Evolutionary conservation across 2,888 invertebrate species (phyloP).

Genomic region (Ophion obscuratus): DNA sequence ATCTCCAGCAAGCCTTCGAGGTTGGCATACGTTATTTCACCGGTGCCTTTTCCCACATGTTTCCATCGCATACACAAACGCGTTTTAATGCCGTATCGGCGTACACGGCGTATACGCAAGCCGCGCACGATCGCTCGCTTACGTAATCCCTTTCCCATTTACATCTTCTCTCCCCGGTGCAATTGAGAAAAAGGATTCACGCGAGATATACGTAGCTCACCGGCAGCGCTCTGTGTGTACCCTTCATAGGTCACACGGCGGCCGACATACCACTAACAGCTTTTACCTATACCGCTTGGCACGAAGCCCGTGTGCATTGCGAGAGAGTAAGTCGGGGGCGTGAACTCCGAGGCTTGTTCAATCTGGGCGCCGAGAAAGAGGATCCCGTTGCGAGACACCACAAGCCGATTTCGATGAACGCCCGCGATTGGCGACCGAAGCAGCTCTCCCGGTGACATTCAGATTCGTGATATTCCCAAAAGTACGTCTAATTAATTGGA

Average conservation of each 20-base stretch:
- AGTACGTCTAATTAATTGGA: background rate
- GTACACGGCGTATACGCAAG: conserved; percentile 23
- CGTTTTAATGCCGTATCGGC: conserved; percentile 16
- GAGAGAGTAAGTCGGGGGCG: conserved; percentile 53
- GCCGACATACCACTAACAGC: conserved; percentile 52
- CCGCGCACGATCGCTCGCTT: conserved; percentile 65
- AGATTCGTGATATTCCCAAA: background rate
- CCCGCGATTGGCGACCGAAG: background rate
- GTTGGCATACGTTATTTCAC: conserved; percentile 11
- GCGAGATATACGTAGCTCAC: conserved; percentile 37
- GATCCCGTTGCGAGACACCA: conserved; percentile 56
- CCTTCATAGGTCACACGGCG: conserved; percentile 65
- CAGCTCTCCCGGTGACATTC: background rate
- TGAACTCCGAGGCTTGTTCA: conserved; percentile 48
- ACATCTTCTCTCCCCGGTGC: conserved; percentile 63
- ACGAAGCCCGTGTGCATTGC: conserved; percentile 19
- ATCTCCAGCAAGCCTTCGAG: background rate
- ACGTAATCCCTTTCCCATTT: conserved; percentile 72
- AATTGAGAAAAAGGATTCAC: conserved; percentile 56
- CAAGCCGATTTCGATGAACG: conserved; percentile 23
- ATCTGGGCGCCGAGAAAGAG: conserved; percentile 45
- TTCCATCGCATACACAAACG: conserved; percentile 20
- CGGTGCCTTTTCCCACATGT: conserved; percentile 8
- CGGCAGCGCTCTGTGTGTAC: conserved; percentile 42
- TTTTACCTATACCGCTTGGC: conserved; percentile 34